Conservation (phyloP, 2,113 vertebrate species). For the Lutjanus erythropterus region DNA sequence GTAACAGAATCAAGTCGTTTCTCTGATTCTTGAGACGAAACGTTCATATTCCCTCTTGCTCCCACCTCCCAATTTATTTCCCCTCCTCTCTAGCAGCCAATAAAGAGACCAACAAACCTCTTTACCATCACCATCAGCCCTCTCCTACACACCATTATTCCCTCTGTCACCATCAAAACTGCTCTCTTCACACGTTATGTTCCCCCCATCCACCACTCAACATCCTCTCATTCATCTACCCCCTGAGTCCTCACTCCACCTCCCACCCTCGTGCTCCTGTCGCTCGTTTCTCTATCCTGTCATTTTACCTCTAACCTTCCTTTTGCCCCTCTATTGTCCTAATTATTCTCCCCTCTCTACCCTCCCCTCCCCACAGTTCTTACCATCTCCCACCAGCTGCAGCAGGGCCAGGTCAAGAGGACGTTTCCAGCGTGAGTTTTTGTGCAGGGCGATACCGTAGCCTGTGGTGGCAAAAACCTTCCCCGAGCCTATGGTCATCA, state of each 20-base stretch:
- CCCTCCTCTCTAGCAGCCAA: constrained; percentile 33
- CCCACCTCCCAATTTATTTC: constrained; percentile 31
- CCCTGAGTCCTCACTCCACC: constrained; percentile 46
- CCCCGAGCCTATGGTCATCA: constrained; percentile 95
- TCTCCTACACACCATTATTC: constrained; percentile 55
- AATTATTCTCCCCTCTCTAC: constrained; percentile 51
- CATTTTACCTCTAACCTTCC: constrained; percentile 50
- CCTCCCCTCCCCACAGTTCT: constrained; percentile 57
- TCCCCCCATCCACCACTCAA: constrained; percentile 30
- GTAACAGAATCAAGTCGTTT: constrained; percentile 22
- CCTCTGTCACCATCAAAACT: constrained; percentile 62
- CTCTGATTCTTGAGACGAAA: constrained; percentile 28
- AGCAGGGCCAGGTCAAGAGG: constrained; percentile 93
- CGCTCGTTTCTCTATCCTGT: constrained; percentile 27
- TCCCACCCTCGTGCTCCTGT: background rate
- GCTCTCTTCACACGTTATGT: constrained; percentile 24
- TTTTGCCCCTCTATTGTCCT: constrained; percentile 50
- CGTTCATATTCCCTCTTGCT: constrained; percentile 29
- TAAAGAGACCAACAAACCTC: constrained; percentile 59
- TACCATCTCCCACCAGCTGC: constrained; percentile 96
- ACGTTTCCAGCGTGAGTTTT: constrained; percentile 95
- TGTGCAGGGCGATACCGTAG: constrained; percentile 94
- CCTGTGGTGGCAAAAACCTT: constrained; percentile 96
- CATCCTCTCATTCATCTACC: constrained; percentile 67
- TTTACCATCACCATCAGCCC: constrained; percentile 44